Evolutionary conservation across 2,113 vertebrate species (phyloP).

Genomic region (Rhea pennata): DNA sequence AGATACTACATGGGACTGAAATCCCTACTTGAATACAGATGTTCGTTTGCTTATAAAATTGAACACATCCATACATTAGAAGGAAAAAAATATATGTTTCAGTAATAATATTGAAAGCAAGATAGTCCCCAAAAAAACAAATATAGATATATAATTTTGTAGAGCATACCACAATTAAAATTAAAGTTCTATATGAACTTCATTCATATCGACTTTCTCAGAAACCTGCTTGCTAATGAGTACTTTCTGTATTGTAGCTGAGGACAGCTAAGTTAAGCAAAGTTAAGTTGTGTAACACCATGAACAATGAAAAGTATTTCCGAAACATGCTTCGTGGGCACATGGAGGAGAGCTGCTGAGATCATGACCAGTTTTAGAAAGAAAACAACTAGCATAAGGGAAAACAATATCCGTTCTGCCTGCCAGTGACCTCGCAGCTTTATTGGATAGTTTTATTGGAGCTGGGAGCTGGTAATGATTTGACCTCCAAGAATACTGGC

Average conservation of each 20-base stretch:
- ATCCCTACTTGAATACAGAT: neutral
- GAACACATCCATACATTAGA: neutral
- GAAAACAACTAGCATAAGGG: neutral
- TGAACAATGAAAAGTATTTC: neutral
- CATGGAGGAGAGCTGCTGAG: neutral
- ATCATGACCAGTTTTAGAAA: neutral
- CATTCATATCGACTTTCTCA: neutral
- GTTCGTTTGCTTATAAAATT: neutral
- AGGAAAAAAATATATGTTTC: neutral
- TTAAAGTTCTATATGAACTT: neutral
- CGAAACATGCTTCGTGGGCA: neutral
- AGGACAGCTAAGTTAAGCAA: neutral
- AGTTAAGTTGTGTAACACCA: neutral
- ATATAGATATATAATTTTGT: neutral
- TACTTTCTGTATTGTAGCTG: neutral
- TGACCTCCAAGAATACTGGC: neutral
- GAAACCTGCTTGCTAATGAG: neutral
- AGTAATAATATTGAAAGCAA: neutral
- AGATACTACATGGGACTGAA: neutral
- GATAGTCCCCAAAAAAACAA: neutral
- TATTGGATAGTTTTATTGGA: neutral
- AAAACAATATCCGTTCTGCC: neutral
- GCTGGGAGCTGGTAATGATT: neutral
- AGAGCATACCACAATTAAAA: neutral
- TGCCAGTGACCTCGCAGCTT: neutral